A percentile compares a stretch with the other conserved stretches of the same genome.
Evolutionary conservation across 2,113 vertebrate species (phyloP).

Genomic region (Alaudala cheleensis): DNA sequence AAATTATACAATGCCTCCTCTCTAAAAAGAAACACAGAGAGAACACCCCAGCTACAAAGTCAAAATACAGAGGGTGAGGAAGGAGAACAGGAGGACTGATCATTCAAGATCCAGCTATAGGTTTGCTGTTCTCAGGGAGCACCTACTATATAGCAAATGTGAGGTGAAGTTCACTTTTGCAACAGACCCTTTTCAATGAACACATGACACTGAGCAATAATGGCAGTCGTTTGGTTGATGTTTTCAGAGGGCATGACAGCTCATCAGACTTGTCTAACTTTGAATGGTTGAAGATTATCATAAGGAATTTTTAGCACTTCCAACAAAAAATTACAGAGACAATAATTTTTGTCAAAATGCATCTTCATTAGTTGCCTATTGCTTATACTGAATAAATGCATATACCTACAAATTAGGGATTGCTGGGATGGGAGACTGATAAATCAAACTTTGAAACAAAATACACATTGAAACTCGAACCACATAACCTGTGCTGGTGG

Average conservation of each 20-base stretch:
- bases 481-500: fast-evolving
- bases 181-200: neutral
- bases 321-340: neutral
- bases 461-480: neutral
- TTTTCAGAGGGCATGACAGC: neutral
- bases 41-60: neutral
- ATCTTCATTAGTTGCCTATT: neutral
- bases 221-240: neutral
- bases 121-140: neutral
- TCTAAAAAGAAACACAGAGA: neutral
- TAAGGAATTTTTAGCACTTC: neutral
- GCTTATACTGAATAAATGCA: neutral
- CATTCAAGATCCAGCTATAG: neutral
- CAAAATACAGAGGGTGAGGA: neutral
- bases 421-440: neutral
- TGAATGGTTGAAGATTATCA: neutral
- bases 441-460: neutral
- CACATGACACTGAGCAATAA: neutral
- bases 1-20: neutral
- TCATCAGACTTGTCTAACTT: neutral
- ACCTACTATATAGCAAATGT: neutral
- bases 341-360: neutral
- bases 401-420: neutral
- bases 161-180: neutral
- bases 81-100: neutral